Conservation (phyloP, 30 jellyfish, hydroid and myxozoan species). For the Chrysaora quinquecirrha region DNA sequence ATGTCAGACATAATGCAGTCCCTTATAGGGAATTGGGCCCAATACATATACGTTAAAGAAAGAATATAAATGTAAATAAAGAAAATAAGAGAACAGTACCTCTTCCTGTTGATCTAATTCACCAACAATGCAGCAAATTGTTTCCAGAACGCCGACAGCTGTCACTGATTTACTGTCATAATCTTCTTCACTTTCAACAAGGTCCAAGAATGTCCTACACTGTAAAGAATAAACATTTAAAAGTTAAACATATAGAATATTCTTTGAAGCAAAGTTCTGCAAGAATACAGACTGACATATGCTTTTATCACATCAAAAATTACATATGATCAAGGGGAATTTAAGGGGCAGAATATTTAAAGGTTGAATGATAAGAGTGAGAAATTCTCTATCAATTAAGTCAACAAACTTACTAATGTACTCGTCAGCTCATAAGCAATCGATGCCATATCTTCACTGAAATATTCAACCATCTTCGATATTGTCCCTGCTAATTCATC, state of each 20-base stretch:
- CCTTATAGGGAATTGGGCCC: too few species aligned
- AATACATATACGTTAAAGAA: too few species aligned
- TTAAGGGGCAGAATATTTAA: too few species aligned
- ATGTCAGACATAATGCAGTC: too few species aligned
- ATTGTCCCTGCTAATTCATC: constrained; percentile 94
- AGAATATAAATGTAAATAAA: too few species aligned
- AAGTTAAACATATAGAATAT: not conserved
- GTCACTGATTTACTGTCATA: constrained; percentile 96
- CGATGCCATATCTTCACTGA: constrained; percentile 89
- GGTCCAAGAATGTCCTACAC: constrained; percentile 79
- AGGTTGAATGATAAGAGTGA: too few species aligned
- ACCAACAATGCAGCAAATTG: constrained; percentile 88
- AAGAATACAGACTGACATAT: too few species aligned
- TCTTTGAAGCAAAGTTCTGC: too few species aligned
- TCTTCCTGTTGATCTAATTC: constrained; percentile 91
- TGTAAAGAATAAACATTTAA: not conserved
- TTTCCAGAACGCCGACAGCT: constrained; percentile 95
- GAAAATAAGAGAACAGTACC: constrained; percentile 29
- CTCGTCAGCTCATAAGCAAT: constrained; percentile 85
- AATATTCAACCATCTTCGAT: constrained; percentile 86
- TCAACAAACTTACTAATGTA: constrained; percentile 79
- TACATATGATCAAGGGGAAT: too few species aligned
- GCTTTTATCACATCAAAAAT: too few species aligned
- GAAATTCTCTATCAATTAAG: too few species aligned
- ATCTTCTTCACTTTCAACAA: constrained; percentile 98